Conservation (phyloP, 1,140 invertebrate species). For the Bicyclus anynana region DNA sequence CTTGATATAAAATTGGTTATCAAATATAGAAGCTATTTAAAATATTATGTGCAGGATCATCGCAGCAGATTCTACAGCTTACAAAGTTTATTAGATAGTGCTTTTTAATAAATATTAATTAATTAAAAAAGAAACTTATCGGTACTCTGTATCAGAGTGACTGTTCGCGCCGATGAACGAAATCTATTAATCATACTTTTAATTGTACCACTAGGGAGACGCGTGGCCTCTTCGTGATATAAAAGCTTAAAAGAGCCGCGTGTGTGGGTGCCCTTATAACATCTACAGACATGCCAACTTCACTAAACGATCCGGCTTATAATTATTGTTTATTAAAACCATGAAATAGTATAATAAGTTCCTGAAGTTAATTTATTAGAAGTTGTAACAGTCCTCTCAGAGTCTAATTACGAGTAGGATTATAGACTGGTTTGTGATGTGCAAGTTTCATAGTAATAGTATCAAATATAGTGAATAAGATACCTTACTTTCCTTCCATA, state of each 20-base stretch:
- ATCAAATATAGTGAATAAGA: too few relatives aligned
- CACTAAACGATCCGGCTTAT: too few relatives aligned
- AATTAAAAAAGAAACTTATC: constrained; percentile 36
- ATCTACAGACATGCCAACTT: not conserved
- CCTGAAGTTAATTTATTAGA: too few relatives aligned
- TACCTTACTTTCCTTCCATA: too few relatives aligned
- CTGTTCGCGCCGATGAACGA: constrained; percentile 51
- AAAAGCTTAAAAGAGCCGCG: not conserved
- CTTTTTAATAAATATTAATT: constrained; percentile 56
- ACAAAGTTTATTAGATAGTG: constrained; percentile 61
- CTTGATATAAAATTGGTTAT: not conserved
- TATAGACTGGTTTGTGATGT: too few relatives aligned
- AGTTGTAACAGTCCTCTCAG: too few relatives aligned
- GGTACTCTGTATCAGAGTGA: constrained; percentile 70
- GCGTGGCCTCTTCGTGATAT: not conserved
- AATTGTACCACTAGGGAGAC: not conserved
- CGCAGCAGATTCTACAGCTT: constrained; percentile 30
- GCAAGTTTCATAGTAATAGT: too few relatives aligned
- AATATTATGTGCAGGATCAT: not conserved
- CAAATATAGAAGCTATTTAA: not conserved
- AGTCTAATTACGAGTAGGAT: too few relatives aligned
- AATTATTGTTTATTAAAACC: too few relatives aligned
- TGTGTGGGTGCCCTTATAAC: not conserved
- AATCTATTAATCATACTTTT: constrained; percentile 36
- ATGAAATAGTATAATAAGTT: too few relatives aligned